Evolutionary conservation across 2,888 invertebrate genomes (phyloP).

Genomic region (Germaria angustata): DNA sequence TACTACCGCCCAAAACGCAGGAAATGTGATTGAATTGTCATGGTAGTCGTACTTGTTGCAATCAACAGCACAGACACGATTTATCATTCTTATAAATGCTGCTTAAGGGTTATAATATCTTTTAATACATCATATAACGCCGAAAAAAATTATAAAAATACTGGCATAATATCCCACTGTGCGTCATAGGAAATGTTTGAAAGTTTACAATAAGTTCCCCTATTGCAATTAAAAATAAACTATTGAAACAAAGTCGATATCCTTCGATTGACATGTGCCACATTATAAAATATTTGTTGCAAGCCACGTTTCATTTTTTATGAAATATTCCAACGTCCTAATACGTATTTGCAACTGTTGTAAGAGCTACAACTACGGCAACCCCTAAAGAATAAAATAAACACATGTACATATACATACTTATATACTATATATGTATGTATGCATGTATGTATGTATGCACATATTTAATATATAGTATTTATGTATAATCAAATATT

Average conservation of each 20-base stretch:
- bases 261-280: constrained; percentile 61
- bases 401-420: background rate
- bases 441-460: background rate
- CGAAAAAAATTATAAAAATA: background rate
- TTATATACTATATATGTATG: background rate
- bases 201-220: background rate
- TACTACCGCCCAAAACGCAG: too few relatives aligned
- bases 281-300: constrained; percentile 14
- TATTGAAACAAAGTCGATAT: constrained; percentile 23
- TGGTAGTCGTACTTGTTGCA: too few relatives aligned
- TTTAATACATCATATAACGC: background rate
- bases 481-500: background rate
- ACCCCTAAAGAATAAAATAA: constrained; percentile 34
- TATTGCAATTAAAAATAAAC: constrained; percentile 9
- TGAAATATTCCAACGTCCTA: constrained; percentile 3
- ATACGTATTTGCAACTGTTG: constrained; percentile 31
- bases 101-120: too few relatives aligned
- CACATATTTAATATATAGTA: background rate
- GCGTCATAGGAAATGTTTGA: background rate
- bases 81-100: too few relatives aligned
- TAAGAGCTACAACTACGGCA: constrained; percentile 42
- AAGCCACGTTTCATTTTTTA: background rate
- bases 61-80: too few relatives aligned
- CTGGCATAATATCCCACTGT: background rate
- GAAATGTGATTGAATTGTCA: too few relatives aligned